Evolutionary conservation across 2,797 vertebrate genomes (phyloP).

Genomic region (Podarcis siculus): DNA sequence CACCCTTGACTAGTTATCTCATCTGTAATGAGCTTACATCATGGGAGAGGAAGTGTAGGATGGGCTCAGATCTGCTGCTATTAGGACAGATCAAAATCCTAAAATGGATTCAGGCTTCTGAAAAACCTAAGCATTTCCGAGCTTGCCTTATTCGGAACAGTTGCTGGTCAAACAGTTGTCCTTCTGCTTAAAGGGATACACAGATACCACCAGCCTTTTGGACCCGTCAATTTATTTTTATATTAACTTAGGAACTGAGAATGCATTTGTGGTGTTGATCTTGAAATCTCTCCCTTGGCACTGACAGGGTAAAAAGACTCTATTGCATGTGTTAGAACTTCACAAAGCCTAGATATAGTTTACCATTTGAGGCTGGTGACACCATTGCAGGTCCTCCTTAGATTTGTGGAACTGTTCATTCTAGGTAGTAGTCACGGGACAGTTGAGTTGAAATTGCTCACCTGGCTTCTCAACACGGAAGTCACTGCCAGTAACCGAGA

Average conservation of each 20-base stretch:
- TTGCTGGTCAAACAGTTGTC: neutral
- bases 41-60: neutral
- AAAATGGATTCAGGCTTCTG: neutral
- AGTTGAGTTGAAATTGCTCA: no score
- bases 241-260: neutral
- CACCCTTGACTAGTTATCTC: neutral
- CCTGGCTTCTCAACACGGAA: no score
- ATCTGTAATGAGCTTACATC: conserved; percentile 28
- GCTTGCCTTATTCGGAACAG: neutral
- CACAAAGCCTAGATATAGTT: neutral
- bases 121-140: neutral
- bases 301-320: neutral
- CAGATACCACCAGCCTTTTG: neutral
- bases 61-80: neutral
- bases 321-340: neutral
- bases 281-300: neutral
- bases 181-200: neutral
- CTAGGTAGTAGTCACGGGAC: no score
- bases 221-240: neutral
- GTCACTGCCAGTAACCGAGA: no score
- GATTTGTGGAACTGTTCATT: neutral
- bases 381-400: neutral
- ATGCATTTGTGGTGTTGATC: neutral
- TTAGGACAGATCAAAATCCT: neutral
- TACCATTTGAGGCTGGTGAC: neutral